A percentile compares a stretch with the other conserved stretches of the same genome.
Conservation (phyloP, 2,888 invertebrate species). For the Empis livida region DNA sequence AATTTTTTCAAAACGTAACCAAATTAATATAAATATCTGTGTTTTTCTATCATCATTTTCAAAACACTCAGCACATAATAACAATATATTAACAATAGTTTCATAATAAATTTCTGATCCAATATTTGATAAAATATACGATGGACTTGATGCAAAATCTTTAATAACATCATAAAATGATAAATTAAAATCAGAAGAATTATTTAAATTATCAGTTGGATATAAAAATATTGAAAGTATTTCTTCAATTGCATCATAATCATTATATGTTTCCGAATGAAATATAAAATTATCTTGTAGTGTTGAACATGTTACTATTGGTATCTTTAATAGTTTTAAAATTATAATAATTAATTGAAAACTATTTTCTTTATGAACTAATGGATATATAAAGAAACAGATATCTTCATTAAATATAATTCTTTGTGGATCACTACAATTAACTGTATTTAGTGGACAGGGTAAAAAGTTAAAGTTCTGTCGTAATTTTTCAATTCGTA, state of each 20-base stretch:
- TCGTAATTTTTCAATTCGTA: slow-evolving; percentile 59
- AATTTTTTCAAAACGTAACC: slow-evolving; percentile 48
- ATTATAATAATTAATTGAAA: slow-evolving; percentile 47
- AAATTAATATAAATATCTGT: slow-evolving; percentile 44
- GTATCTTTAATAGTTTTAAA: slow-evolving; percentile 43
- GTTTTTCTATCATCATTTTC: slow-evolving; percentile 36
- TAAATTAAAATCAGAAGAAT: slow-evolving; percentile 15
- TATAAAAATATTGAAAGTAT: slow-evolving; percentile 33
- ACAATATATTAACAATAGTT: slow-evolving; percentile 40
- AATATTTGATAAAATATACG: slow-evolving; percentile 44
- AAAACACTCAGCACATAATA: slow-evolving; percentile 40
- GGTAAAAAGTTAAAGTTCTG: slow-evolving; percentile 60
- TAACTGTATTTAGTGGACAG: slow-evolving; percentile 32
- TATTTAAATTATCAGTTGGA: slow-evolving; percentile 5
- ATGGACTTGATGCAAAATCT: slow-evolving; percentile 44
- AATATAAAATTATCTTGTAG: slow-evolving; percentile 33
- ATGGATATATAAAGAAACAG: slow-evolving; percentile 54
- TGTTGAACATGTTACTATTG: slow-evolving; percentile 40
- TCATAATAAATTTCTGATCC: slow-evolving; percentile 46
- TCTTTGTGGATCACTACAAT: slow-evolving; percentile 50
- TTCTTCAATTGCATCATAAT: slow-evolving; percentile 40
- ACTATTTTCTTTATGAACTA: slow-evolving; percentile 42
- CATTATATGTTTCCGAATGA: slow-evolving; percentile 24
- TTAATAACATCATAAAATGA: slow-evolving; percentile 30
- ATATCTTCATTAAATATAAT: slow-evolving; percentile 50